Evolutionary conservation across 2,113 vertebrate genomes (phyloP).

Genomic region (Oenanthe oenanthe): DNA sequence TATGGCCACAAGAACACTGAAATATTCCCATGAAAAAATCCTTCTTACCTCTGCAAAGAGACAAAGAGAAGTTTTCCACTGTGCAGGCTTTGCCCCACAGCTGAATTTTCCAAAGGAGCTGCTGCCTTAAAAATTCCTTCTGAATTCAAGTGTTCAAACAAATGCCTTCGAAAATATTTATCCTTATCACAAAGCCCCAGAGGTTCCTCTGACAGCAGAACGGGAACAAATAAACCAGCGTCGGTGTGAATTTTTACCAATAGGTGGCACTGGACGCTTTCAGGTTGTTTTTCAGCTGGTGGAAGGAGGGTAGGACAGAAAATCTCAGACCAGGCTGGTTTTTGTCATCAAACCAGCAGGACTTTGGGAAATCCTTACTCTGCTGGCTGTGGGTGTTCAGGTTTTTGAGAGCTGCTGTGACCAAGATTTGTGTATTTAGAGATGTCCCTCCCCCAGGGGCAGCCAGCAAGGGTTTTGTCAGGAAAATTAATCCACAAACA

Average conservation of each 20-base stretch:
- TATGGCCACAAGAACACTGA: not conserved
- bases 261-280: constrained; percentile 46
- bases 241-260: not conserved
- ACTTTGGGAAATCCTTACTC: not conserved
- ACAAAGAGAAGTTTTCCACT: not conserved
- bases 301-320: not conserved
- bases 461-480: not conserved
- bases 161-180: not conserved
- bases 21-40: not conserved
- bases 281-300: not conserved
- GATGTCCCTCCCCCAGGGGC: not conserved
- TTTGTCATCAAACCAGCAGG: not conserved
- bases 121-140: not conserved
- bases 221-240: accelerated
- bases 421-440: not conserved
- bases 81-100: accelerated
- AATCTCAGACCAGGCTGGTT: not conserved
- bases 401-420: not conserved
- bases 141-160: not conserved
- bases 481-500: no score
- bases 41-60: not conserved
- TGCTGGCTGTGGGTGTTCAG: not conserved
- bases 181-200: not conserved
- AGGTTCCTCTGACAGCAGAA: not conserved
- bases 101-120: not conserved